Evolutionary conservation across 37 sponge, comb jelly and placozoan genomes (phyloP), one percentile per base, ranked within the genome.

Genomic region (Mnemiopsis leidyi): DNA sequence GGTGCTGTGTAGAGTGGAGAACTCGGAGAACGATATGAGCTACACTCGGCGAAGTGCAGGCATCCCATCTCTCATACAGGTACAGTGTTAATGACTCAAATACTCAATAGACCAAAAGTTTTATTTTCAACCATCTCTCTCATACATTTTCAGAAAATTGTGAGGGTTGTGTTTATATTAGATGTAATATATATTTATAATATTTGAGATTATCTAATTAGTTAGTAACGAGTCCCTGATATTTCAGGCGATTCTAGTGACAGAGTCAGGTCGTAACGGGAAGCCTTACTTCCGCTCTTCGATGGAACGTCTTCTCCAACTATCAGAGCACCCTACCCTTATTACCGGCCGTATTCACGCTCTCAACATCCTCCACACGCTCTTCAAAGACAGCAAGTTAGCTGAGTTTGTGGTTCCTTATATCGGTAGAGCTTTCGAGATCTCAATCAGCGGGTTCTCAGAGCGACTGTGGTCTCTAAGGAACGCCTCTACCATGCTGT

Each of bases 191-290:
- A n/a, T n/a, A n/a, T n/a, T n/a, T n/a, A n/a, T n/a, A n/a, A n/a
- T n/a, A n/a, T n/a, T n/a, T n/a, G n/a, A n/a, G n/a, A n/a, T n/a
- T n/a, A n/a, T n/a, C n/a, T n/a, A n/a, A n/a, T n/a, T n/a, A n/a
- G n/a, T n/a, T n/a, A 21, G 68, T 67, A 67, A 67, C n/a, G n/a
- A n/a, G n/a, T n/a, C 68, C 18, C 73, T 69, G 0, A 16, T 33
- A 34, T 33, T 33, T 79, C 82, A 79, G 82, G 82, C 82, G 82
- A 79, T 79, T 20, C 82, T 79, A 13, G 82, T 79, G 82, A 79
- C 82, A 35, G 82, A 79, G 7, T 29, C 82, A 32, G 21, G 37
- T 79, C 33, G 82, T 7, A 79, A 79, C 82, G 37, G 37, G 9
- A 79, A 79, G 29, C 82, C 82, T 13, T 16, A 34, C 21, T 29